A percentile compares a stretch with the other conserved stretches of the same genome.
These are phyloP conservation scores for Acronicta alni DNA, from an alignment of 2,888 invertebrate genomes.

Conservation along the genomic window DNA sequence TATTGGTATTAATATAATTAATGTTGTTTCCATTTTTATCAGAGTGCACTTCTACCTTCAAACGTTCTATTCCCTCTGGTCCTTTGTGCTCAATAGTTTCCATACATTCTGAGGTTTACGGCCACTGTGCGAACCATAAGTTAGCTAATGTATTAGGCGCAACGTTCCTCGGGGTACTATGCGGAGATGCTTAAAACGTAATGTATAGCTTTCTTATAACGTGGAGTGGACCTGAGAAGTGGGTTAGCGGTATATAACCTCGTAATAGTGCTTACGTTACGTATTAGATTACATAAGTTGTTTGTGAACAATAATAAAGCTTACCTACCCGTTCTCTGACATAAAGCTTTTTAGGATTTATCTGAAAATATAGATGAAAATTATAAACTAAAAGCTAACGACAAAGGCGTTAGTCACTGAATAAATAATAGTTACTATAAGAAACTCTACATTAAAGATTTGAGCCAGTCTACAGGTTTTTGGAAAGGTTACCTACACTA, in stretches of 20 bases:
- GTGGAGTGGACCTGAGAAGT: slow-evolving; percentile 18
- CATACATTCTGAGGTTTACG: slow-evolving; percentile 67
- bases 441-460: too few relatives aligned
- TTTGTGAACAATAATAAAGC: too few relatives aligned
- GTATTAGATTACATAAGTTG: background rate
- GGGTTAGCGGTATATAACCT: slow-evolving; percentile 15
- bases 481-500: too few relatives aligned
- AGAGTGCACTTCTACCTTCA: slow-evolving; percentile 28
- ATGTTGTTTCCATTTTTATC: slow-evolving; percentile 23
- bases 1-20: slow-evolving; percentile 13
- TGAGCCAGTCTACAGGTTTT: too few relatives aligned
- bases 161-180: slow-evolving; percentile 54
- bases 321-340: too few relatives aligned
- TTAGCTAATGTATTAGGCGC: slow-evolving; percentile 70
- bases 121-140: slow-evolving; percentile 66
- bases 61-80: slow-evolving; percentile 56
- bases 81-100: slow-evolving; percentile 66
- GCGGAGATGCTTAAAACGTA: slow-evolving; percentile 48
- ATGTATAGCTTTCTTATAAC: slow-evolving; percentile 51
- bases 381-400: background rate
- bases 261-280: background rate
- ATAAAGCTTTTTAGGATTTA: background rate
- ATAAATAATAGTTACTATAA: too few relatives aligned
- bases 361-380: too few relatives aligned
- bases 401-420: too few relatives aligned